phyloP scores from a whole-genome alignment of 2,888 invertebrate genomes.

The Eilema sororculum region DNA sequence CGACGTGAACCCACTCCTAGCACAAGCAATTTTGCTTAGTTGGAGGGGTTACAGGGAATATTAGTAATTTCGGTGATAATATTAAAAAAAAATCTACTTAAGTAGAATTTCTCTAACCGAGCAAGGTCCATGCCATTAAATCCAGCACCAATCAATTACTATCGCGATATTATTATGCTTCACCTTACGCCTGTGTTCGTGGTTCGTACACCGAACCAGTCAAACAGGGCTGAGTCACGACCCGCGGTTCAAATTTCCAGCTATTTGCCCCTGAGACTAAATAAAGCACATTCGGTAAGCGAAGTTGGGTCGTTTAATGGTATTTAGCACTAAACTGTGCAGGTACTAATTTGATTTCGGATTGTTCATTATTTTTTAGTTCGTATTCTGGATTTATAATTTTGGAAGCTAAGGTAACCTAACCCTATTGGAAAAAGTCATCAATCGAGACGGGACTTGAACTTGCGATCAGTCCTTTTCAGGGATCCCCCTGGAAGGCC shows the following conservation, averaged over 20 bases:
- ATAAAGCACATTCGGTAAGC: constrained; percentile 41
- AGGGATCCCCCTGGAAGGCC: too few relatives aligned
- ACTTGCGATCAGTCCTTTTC: too few relatives aligned
- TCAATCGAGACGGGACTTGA: too few relatives aligned
- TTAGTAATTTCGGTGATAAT: too few relatives aligned
- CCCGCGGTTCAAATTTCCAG: constrained; percentile 72
- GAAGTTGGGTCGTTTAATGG: background rate
- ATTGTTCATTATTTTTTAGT: background rate
- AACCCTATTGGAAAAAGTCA: too few relatives aligned
- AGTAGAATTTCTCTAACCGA: background rate
- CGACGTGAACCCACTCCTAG: too few relatives aligned
- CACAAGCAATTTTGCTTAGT: too few relatives aligned
- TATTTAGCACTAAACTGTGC: constrained; percentile 9
- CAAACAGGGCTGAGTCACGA: constrained; percentile 74
- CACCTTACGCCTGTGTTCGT: constrained; percentile 52
- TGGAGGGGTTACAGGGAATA: too few relatives aligned
- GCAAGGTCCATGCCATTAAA: constrained; percentile 34
- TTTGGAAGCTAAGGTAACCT: too few relatives aligned
- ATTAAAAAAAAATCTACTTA: background rate
- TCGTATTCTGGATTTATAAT: too few relatives aligned
- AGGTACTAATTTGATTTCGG: background rate
- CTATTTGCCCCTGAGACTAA: constrained; percentile 57
- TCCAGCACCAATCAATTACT: constrained; percentile 40
- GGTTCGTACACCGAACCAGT: constrained; percentile 63
- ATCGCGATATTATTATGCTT: constrained; percentile 41